Evolutionary conservation across 2,888 invertebrate species (phyloP).

Genomic region (Melolontha melolontha): DNA sequence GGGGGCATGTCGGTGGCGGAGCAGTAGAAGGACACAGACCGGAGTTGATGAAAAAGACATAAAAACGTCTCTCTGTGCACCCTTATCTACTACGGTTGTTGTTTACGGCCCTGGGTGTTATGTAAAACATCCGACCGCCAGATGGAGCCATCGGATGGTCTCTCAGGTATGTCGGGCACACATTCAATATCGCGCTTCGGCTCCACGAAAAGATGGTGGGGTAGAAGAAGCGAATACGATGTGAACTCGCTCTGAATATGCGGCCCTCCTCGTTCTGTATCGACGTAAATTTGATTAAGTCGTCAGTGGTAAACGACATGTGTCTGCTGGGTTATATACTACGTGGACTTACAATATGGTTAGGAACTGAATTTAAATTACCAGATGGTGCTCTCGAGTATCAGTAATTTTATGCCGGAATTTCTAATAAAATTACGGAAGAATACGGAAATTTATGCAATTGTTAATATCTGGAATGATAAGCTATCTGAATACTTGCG

Average conservation of each 20-base stretch:
- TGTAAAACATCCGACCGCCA: conserved; percentile 22
- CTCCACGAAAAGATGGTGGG: background rate
- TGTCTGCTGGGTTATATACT: conserved; percentile 35
- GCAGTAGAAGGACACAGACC: background rate
- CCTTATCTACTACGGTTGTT: conserved; percentile 26
- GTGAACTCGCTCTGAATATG: conserved; percentile 14
- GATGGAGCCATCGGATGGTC: conserved; percentile 13
- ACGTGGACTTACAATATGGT: conserved; percentile 25
- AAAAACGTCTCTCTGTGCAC: conserved; percentile 17
- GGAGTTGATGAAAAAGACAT: conserved; percentile 36
- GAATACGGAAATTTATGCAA: too few species aligned
- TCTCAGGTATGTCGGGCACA: conserved; percentile 18
- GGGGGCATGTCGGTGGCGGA: background rate
- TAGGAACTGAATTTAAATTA: conserved; percentile 33
- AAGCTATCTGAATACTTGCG: too few species aligned
- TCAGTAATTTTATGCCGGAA: background rate
- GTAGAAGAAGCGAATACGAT: background rate
- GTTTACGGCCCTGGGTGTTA: conserved; percentile 28
- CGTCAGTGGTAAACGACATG: conserved; percentile 42
- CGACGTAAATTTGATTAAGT: conserved; percentile 51
- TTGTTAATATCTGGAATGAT: too few species aligned
- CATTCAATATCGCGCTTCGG: conserved; percentile 25
- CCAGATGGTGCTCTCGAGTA: conserved; percentile 22
- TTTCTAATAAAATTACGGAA: too few species aligned
- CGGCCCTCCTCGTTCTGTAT: conserved; percentile 38